Conservation (phyloP, 1,140 invertebrate species). For the Bradynema listronoti region DNA sequence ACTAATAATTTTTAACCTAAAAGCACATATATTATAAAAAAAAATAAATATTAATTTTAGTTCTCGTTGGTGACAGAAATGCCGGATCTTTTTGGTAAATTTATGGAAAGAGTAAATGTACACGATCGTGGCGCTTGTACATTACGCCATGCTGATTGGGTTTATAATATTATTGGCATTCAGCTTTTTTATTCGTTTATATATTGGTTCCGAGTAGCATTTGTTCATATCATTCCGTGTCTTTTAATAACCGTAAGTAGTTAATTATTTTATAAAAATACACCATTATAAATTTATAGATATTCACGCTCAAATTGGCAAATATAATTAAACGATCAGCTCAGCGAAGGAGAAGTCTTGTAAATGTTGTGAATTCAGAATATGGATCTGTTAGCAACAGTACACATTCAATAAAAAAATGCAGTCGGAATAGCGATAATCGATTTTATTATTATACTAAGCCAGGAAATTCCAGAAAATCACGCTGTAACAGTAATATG, state of each 20-base stretch:
- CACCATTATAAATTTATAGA: constrained; percentile 31
- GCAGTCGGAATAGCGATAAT: too few relatives aligned
- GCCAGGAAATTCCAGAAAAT: too few relatives aligned
- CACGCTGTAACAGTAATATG: too few relatives aligned
- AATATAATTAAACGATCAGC: constrained; percentile 45
- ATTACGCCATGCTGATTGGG: constrained; percentile 32
- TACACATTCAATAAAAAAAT: too few relatives aligned
- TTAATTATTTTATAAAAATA: constrained; percentile 6
- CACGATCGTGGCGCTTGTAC: constrained; percentile 27
- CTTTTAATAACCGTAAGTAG: constrained; percentile 39
- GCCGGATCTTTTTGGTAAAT: constrained; percentile 48
- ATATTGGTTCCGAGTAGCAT: constrained; percentile 42
- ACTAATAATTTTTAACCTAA: neutral
- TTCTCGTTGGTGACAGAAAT: constrained; percentile 38
- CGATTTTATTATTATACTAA: too few relatives aligned
- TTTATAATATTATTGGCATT: constrained; percentile 35
- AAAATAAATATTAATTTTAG: constrained; percentile 29
- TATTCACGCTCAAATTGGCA: constrained; percentile 48
- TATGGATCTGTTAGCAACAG: neutral
- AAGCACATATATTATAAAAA: too few relatives aligned
- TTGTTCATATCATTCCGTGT: constrained; percentile 46
- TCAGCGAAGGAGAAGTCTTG: constrained; percentile 47
- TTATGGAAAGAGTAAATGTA: constrained; percentile 18
- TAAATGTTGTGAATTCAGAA: too few relatives aligned
- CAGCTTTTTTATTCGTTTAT: constrained; percentile 42